Percentiles rank a stretch among this genome's conserved stretches.
phyloP scores from a whole-genome alignment of 2,113 vertebrate genomes.

The Capreolus pygargus region DNA sequence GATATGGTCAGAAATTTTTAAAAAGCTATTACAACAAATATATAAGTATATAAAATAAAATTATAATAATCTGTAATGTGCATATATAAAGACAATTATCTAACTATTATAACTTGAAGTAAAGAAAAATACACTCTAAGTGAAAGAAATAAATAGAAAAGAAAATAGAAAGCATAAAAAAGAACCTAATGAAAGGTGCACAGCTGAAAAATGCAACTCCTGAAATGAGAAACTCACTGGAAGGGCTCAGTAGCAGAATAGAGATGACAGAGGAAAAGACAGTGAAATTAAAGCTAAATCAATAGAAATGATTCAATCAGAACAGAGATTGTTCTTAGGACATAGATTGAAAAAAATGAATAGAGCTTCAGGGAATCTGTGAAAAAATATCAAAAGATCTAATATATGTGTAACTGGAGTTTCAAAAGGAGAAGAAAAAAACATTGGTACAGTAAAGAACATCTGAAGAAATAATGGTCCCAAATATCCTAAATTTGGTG shows the following conservation, averaged over 20 bases:
- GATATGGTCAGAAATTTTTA: neutral
- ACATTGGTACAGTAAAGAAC: neutral
- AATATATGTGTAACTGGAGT: neutral
- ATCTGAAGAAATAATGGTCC: neutral
- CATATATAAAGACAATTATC: neutral
- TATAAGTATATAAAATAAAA: neutral
- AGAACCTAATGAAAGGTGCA: neutral
- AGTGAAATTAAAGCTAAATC: neutral
- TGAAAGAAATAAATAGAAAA: neutral
- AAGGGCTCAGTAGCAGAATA: neutral
- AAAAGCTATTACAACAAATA: neutral
- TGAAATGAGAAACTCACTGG: neutral
- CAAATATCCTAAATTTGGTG: neutral
- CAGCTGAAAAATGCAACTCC: neutral
- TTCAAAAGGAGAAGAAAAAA: neutral
- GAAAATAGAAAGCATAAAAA: neutral
- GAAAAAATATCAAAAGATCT: neutral
- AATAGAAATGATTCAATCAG: neutral
- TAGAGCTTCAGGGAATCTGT: neutral
- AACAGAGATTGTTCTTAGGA: neutral
- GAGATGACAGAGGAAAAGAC: neutral
- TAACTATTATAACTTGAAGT: neutral
- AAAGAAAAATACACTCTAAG: neutral
- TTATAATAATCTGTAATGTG: neutral
- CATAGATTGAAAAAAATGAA: neutral